Conservation (phyloP, 2,113 vertebrate species). For the Artemisiospiza belli region DNA sequence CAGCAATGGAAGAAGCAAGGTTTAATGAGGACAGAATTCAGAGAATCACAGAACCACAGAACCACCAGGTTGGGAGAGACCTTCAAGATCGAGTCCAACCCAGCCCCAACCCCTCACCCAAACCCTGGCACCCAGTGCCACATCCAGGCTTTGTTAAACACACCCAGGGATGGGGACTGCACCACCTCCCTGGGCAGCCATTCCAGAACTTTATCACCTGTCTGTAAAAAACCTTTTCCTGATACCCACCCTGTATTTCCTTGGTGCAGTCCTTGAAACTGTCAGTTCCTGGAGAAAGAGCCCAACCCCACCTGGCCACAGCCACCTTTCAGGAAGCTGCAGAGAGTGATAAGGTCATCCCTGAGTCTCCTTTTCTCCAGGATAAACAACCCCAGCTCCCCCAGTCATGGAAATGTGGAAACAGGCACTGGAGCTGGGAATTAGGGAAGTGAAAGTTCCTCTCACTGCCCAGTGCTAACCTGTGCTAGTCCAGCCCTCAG, state of each 20-base stretch:
- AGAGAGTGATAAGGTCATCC: not conserved
- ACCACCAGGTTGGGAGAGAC: not conserved
- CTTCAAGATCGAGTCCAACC: fast-evolving
- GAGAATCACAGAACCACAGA: not conserved
- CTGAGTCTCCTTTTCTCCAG: not conserved
- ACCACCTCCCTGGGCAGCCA: not conserved
- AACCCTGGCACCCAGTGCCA: not conserved
- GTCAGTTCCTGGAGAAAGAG: not conserved
- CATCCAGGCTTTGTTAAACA: not conserved
- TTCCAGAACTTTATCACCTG: not conserved
- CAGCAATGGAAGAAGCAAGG: fast-evolving
- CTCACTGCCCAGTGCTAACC: not conserved
- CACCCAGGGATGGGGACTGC: not conserved
- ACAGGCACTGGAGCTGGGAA: not conserved
- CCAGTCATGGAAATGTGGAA: not conserved
- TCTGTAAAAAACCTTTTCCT: not conserved
- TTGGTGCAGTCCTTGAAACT: too few relatives aligned
- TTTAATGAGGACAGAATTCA: not conserved
- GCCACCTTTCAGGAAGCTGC: not conserved
- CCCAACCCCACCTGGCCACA: not conserved
- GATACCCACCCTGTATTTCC: not conserved
- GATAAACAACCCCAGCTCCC: not conserved
- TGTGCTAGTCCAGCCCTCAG: not conserved
- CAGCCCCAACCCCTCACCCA: not conserved
- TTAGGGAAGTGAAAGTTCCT: not conserved